Conservation (phyloP, 1,140 invertebrate genomes). For the Rhagoletis pomonella region DNA sequence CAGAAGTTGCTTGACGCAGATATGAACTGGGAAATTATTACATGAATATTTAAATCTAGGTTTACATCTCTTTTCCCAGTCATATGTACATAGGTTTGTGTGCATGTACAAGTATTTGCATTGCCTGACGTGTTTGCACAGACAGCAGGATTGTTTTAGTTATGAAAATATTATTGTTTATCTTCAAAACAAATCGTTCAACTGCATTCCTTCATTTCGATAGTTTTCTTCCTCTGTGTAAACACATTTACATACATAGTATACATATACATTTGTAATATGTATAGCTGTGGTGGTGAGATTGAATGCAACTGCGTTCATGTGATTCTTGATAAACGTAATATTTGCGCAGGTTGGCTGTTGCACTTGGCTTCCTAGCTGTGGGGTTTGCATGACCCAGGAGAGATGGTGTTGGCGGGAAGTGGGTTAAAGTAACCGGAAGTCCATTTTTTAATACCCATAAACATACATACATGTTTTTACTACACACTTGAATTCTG, state of each 20-base stretch:
- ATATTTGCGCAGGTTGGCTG: neutral
- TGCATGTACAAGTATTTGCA: neutral
- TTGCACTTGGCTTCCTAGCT: too few relatives aligned
- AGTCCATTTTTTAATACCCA: too few relatives aligned
- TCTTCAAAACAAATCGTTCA: conserved; percentile 40
- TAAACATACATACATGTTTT: too few relatives aligned
- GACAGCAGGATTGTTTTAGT: conserved; percentile 46
- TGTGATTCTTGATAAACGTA: neutral
- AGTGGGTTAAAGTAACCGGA: too few relatives aligned
- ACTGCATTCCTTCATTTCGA: neutral
- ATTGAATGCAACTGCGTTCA: neutral
- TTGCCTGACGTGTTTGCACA: neutral
- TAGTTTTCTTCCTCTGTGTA: neutral
- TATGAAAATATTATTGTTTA: conserved; percentile 52
- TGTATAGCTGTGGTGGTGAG: neutral
- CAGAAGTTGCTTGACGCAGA: neutral
- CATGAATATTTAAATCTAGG: conserved; percentile 45
- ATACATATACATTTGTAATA: neutral
- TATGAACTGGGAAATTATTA: conserved; percentile 24
- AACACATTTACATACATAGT: neutral
- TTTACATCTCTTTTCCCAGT: neutral
- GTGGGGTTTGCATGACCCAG: too few relatives aligned
- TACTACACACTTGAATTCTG: too few relatives aligned
- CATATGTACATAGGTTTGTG: neutral
- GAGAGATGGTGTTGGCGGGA: too few relatives aligned